Base-by-base conservation (phyloP, 2,888 invertebrate species). In the Galerucella nymphaeae region DNA sequence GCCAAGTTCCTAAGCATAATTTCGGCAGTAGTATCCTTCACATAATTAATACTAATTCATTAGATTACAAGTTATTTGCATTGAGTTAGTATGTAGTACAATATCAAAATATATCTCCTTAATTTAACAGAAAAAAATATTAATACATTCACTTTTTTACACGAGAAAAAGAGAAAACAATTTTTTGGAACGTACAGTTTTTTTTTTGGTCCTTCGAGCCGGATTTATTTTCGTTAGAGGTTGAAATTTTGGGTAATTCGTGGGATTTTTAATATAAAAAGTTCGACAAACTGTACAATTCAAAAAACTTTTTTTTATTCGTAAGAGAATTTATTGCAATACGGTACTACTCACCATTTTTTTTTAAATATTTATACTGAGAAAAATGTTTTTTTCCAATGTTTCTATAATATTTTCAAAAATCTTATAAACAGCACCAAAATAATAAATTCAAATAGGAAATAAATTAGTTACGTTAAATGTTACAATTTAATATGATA, bases 41-140 rank as follows among this genome's bases (percentile, higher is more conserved):
- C 59, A 74, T 57, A 70, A 41, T 65, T 63, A 68, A 71, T 55
- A 66, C 66, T 72, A 72, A 63, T 68, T 68, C 62, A 64, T 67
- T 71, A 71, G 65, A 41, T 30, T 61, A 67, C 64, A 50, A n/a
- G 66, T 71, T 67, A 70, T 65, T 72, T 64, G 66, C 67, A 48
- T 18, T 63, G 61, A 71, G 57, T 30, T n/a, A 23, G 41, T 41
- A 9, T 61, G 18, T 61, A 61, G 61, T 42, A 61, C 61, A 16
- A 61, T 41, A 61, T 41, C 16, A 41, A 61, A 61, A 14, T 30
- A 30, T n/a, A 58, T 30, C 58, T 58, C 30, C 16, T 6, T 18
- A 18, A 13, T 58, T 14, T 14, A 57, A 57, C 23, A 70, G 23
- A 38, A 50, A 62, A 38, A 18, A 58, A 14, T 57, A 64, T 63